Base-by-base conservation (phyloP, 2,888 invertebrate species). In the Xestoiulus laeticollis region DNA sequence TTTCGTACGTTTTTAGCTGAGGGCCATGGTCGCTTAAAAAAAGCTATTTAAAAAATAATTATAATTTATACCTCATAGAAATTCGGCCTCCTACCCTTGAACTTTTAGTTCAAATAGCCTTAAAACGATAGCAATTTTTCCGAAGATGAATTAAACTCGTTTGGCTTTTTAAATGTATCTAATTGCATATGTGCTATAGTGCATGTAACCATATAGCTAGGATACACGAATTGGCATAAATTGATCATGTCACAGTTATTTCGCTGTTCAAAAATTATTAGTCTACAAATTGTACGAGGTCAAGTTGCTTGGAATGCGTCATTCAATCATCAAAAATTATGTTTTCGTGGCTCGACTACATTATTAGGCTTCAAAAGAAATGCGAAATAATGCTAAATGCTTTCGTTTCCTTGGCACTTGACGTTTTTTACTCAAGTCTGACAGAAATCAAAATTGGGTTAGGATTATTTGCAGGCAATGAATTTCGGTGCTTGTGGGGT, bases 161-260 rank as follows among this genome's bases (percentile, higher is more conserved):
- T 68, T 22, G 16, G 68, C 68, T 68, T 68, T 68, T 68, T 22
- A 68, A 68, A 22, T 68, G 68, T 68, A 68, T 68, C 26, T 68
- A 68, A 68, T 68, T 68, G 68, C 68, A 68, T 68, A 68, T 59
- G 12, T 68, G 68, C 68, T 2, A n/a, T n/a, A 68, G 53, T 53
- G 53, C 53, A 53, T 16, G 53, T n/a, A n/a, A 53, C 53, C 53
- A 53, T 53, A 22, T 68, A n/a, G n/a, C n/a, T n/a, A 26, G 68
- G 68, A 68, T 26, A 68, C 68, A 68, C 26, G 68, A 68, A 68
- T 68, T 68, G 68, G 68, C 68, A 68, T 68, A 68, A 68, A 68
- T 68, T 68, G 68, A 68, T 68, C 68, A 68, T 59, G 59, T 59
- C 59, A 26, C 68, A 59, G 8, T 8, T 26, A 22, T 68, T 68